Evolutionary conservation across 2,888 invertebrate species (phyloP).

Genomic region (Maniola hyperantus): DNA sequence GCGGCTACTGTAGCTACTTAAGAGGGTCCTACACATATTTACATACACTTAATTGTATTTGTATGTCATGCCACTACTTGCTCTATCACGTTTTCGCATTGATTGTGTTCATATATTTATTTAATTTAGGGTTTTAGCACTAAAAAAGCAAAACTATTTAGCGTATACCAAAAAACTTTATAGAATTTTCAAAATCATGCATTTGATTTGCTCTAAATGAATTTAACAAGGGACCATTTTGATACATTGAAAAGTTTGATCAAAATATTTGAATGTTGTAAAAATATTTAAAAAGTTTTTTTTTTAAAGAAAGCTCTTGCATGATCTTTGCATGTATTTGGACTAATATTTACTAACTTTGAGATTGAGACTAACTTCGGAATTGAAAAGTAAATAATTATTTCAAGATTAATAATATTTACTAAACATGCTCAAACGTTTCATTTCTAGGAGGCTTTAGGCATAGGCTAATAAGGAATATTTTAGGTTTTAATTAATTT

Average conservation of each 20-base stretch:
- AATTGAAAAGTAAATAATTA: not conserved
- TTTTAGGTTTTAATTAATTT: too few relatives aligned
- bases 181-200: not conserved
- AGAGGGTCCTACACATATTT: not conserved
- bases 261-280: slow-evolving; percentile 11
- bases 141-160: not conserved
- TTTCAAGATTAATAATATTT: not conserved
- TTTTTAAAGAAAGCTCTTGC: not conserved
- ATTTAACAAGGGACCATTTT: slow-evolving; percentile 24
- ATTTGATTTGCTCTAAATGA: slow-evolving; percentile 4
- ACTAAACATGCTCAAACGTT: not conserved
- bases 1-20: too few relatives aligned
- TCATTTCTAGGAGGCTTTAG: not conserved
- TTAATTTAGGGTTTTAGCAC: not conserved
- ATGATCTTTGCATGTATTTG: slow-evolving; percentile 19
- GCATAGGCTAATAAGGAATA: too few relatives aligned
- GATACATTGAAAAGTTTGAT: slow-evolving; percentile 8
- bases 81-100: not conserved
- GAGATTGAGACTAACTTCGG: not conserved
- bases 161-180: not conserved
- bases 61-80: not conserved
- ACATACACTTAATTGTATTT: not conserved
- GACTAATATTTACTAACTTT: not conserved
- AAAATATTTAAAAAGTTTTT: not conserved
- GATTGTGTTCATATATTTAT: not conserved